These are phyloP conservation scores for Bucorvus abyssinicus DNA, from an alignment of 2,797 vertebrate species.

Conservation along the genomic window DNA sequence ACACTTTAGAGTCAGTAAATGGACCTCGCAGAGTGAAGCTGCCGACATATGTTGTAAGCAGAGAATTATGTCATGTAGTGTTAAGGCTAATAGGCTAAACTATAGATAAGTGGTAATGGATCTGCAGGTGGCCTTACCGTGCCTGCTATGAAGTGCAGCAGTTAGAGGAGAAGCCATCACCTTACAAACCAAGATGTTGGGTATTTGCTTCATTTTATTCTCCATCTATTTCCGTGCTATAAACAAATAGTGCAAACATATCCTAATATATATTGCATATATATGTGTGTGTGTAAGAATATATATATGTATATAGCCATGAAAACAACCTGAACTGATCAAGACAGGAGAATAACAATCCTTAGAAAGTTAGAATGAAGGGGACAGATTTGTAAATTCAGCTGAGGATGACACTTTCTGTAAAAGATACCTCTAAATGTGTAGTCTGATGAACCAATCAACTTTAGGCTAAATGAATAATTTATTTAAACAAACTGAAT, in stretches of 20 bases:
- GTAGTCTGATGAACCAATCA: background rate
- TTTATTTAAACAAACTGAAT: background rate
- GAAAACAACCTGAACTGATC: background rate
- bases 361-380: background rate
- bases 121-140: background rate
- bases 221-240: background rate
- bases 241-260: background rate
- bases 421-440: background rate
- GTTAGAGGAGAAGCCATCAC: background rate
- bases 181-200: background rate
- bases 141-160: background rate
- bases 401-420: background rate
- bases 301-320: no score
- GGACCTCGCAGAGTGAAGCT: constrained; percentile 16
- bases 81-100: constrained; percentile 17
- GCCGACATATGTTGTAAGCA: background rate
- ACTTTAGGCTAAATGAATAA: background rate
- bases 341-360: background rate
- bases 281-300: background rate
- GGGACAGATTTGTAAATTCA: background rate
- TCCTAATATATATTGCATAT: background rate
- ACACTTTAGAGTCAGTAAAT: background rate
- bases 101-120: constrained; percentile 5
- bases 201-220: background rate
- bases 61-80: background rate